Base-by-base conservation (phyloP, 1,140 invertebrate genomes). In the Drosophila lini region DNA sequence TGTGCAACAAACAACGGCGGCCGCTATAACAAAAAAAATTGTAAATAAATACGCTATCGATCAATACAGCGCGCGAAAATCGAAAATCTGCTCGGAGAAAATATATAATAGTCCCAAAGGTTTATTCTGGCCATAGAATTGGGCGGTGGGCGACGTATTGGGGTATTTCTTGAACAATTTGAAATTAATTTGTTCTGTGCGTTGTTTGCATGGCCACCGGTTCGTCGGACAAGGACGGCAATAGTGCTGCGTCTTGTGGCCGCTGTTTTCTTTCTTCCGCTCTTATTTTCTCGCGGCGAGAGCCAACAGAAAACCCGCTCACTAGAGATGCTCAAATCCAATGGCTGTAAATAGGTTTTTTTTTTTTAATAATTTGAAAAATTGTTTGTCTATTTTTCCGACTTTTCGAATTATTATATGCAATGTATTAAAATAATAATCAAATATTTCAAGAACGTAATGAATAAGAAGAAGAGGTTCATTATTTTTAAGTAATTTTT, bases 11-110 rank as follows among this genome's bases (percentile, higher is more conserved):
- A 76, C 73, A 77, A 77, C 61, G 44, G 48, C 59, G 73, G 57
- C 63, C 47, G 60, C 56, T 73, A 48, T 58, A 65, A 68, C 25
- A 76, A 71, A 75, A 78, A 78, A 78, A 61, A 81, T 63, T 81
- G 60, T 81, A 68, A 78, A 81, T 81, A 68, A 74, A 74, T 50
- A 74, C 19, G 22, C 41, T 25, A 16, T 13, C 34, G n/a, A 28
- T 59, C 34, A 36, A 45, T 19, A 58, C 13, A 32, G 45, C 48
- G 68, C 69, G 53, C 55, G 59, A 68, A 67, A 68, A 68, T 50
- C 61, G 28, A 40, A 44, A 25, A 15, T 55, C 19, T 53, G 5
- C 13, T 25, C 22, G 10, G 38, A 25, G 13, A 61, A 41, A 25
- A 10, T 25, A 11, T 19, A 9, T 10, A 42, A 34, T 22, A 34